A percentile compares a stretch with the other conserved stretches of the same genome.
These are phyloP conservation scores for Euproctis similis DNA, from an alignment of 2,888 invertebrate species.

Conservation along the genomic window DNA sequence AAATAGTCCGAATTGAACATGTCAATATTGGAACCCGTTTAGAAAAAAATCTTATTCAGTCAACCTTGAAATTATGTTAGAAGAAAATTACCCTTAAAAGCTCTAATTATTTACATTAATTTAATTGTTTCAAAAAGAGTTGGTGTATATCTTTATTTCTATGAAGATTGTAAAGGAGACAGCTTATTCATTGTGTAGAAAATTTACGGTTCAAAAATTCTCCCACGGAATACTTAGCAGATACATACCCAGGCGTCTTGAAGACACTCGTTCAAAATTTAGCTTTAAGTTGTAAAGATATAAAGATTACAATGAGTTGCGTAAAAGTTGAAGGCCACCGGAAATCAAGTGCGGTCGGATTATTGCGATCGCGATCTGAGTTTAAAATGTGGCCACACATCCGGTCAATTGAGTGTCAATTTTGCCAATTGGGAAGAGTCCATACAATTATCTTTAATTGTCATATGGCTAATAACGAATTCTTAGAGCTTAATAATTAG, in stretches of 20 bases:
- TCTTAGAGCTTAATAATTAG: no score
- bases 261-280: no score
- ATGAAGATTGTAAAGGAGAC: slow-evolving; percentile 16
- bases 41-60: slow-evolving; percentile 17
- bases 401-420: slow-evolving; percentile 38
- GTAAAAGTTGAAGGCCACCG: slow-evolving; percentile 22
- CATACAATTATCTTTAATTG: slow-evolving; percentile 2
- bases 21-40: slow-evolving; percentile 4
- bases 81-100: slow-evolving; percentile 14
- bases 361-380: slow-evolving; percentile 57
- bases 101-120: slow-evolving; percentile 15
- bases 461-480: no score
- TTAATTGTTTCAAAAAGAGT: slow-evolving; percentile 14
- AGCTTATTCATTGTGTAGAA: slow-evolving; percentile 12
- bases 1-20: no score
- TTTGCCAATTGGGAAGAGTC: slow-evolving; percentile 27
- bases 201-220: slow-evolving; percentile 40
- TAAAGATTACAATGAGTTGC: slow-evolving; percentile 9
- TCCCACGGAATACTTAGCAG: slow-evolving; percentile 39
- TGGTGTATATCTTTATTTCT: slow-evolving; percentile 6
- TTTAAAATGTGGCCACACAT: slow-evolving; percentile 43
- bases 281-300: not conserved
- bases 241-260: slow-evolving; percentile 1
- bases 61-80: slow-evolving; percentile 25
- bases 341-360: slow-evolving; percentile 46